Percentiles rank a stretch among this genome's conserved stretches.
phyloP scores from a whole-genome alignment of 1,140 invertebrate species.

The Caenorhabditis inopinata region DNA sequence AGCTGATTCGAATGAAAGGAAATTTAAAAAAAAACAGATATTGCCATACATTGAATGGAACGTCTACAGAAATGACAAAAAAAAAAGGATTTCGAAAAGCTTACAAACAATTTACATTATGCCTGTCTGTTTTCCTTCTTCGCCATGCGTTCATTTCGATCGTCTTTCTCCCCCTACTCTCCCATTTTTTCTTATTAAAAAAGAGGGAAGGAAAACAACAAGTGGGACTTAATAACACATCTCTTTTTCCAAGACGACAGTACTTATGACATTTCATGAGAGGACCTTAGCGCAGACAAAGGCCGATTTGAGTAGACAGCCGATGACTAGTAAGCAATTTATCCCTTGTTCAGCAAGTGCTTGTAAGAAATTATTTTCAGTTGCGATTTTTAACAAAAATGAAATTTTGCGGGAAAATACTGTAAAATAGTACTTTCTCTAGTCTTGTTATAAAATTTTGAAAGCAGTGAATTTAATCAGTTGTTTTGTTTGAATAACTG shows the following conservation, averaged over 20 bases:
- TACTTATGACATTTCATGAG: conserved; percentile 20
- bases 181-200: conserved; percentile 23
- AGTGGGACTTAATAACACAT: conserved; percentile 26
- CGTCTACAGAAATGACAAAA: not conserved
- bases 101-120: not conserved
- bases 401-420: too few relatives aligned
- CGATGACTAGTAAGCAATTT: conserved; percentile 30
- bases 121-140: conserved; percentile 8
- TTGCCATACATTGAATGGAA: not conserved
- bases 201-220: not conserved
- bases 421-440: too few relatives aligned
- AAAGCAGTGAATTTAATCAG: too few relatives aligned
- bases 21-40: not conserved
- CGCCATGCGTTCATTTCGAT: not conserved
- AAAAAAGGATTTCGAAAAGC: conserved; percentile 25
- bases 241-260: not conserved
- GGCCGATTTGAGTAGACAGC: conserved; percentile 14
- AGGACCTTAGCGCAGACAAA: conserved; percentile 31
- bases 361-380: conserved; percentile 8
- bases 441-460: too few relatives aligned
- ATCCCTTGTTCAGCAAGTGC: conserved; percentile 4
- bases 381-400: not conserved
- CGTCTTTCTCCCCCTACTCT: not conserved
- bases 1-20: not conserved
- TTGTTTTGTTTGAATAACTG: too few relatives aligned